Base-by-base conservation (phyloP, 92 coral and sea anemone species). In the Montipora capitata region DNA sequence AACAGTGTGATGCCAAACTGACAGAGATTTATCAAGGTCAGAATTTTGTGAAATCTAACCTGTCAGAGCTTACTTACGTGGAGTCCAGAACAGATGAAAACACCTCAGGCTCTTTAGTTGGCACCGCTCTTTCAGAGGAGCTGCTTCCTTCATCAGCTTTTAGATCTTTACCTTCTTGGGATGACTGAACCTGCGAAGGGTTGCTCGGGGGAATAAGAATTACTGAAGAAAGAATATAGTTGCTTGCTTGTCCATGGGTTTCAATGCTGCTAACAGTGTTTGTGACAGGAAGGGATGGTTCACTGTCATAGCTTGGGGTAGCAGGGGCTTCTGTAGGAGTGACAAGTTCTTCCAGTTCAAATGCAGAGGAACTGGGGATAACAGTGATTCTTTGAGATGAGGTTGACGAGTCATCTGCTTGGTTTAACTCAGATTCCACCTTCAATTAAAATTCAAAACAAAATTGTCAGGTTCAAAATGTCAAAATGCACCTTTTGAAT, bases 301-400 rank as follows among this genome's bases (percentile, higher is more conserved):
- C 95, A 61, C 61, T n/a, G 27, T 92, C 95, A 51, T 79, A 84
- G 52, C 80, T 91, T 14, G 96, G 96, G 54, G 96, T 89, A 12
- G 96, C 96, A 38, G 96, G 96, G 18, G 96, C 96, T 4, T 89
- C 93, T 58, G 93, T 93, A 16, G 89, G 96, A 10, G 81, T 38
- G 11, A 81, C 86, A 56, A 84, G 76, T 16, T 80, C 90, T 48
- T 93, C 96, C 44, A 80, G 82, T 77, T 93, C 93, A 54, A 88
- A 40, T 58, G 91, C 57, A n/a, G 82, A 86, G 7, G 79, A 57
- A 10, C 65, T 51, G 6, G 4, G 8, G 38, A 58, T 57, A 16
- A 78, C 40, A 71, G 65, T 20, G 42, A 78, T 38, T 27, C 75
- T 45, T 45, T 68, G 75, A 4, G 81, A 69, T 62, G 72, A 49